phyloP scores from a whole-genome alignment of 1,140 invertebrate genomes.

The Octopus bimaculoides region DNA sequence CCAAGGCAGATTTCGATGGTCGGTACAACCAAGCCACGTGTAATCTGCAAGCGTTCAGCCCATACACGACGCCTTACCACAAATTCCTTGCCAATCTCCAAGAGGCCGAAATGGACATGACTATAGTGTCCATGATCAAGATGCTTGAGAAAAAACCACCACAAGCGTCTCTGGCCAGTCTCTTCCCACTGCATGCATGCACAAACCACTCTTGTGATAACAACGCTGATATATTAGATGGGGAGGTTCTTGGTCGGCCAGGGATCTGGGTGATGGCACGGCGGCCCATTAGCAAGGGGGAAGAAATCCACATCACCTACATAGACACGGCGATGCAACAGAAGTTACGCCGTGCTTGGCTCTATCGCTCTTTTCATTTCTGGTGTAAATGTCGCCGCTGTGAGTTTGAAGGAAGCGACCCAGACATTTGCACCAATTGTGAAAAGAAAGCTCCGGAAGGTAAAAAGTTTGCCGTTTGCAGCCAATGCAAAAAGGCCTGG shows the following conservation, averaged over 20 bases:
- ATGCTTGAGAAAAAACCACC: conserved; percentile 33
- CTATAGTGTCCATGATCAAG: conserved; percentile 29
- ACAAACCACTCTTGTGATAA: conserved; percentile 51
- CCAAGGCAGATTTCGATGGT: conserved; percentile 43
- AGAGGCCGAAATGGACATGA: conserved; percentile 24
- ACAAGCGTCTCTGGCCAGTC: conserved; percentile 38
- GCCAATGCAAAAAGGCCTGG: conserved; percentile 49
- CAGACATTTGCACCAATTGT: conserved; percentile 42
- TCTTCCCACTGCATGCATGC: conserved; percentile 51
- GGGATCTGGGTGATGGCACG: conserved; percentile 43
- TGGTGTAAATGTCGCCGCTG: conserved; percentile 50
- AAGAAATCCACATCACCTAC: conserved; percentile 47
- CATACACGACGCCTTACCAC: conserved; percentile 39
- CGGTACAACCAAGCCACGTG: conserved; percentile 49
- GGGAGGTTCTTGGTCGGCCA: conserved; percentile 31
- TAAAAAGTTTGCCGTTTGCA: conserved; percentile 43
- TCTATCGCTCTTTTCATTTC: conserved; percentile 52
- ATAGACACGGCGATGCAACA: conserved; percentile 44
- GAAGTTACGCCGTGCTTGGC: conserved; percentile 44
- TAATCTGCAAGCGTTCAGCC: conserved; percentile 47
- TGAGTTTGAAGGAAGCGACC: conserved; percentile 45
- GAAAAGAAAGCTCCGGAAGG: conserved; percentile 29
- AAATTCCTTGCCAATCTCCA: conserved; percentile 40
- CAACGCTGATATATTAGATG: conserved; percentile 47
- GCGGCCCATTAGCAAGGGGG: conserved; percentile 39